Base-by-base conservation (phyloP, 2,888 invertebrate genomes). In the Drosophila rellima region DNA sequence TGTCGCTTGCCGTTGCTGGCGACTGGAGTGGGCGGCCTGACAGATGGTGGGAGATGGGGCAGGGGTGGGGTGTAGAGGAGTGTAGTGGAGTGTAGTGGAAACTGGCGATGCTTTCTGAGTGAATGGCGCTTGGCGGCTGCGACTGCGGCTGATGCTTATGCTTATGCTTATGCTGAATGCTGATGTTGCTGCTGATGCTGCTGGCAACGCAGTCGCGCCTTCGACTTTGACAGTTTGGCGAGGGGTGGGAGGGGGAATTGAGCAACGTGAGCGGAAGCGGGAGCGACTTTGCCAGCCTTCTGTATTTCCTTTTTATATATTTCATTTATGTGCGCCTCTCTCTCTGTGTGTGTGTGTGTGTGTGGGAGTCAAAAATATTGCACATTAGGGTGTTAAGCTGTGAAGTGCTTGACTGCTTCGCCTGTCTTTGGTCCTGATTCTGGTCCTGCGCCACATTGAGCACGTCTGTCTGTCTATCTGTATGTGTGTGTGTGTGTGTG, bases 351-450 rank as follows among this genome's bases (percentile, higher is more conserved):
- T 73, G 73, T 20, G 33, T 48, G 47, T 57, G 40, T 69, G 70
- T 71, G 74, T 72, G 70, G 61, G 74, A 78, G 74, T 78, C 73
- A 74, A 82, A 89, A 88, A 88, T 90, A 90, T 88, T 90, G 85
- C 89, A 89, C 90, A 89, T 90, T 89, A 83, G 91, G 87, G 91
- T 91, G 91, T 91, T 91, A 91, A 91, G 91, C 91, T 90, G 91
- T 89, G 91, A 91, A 91, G 82, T 88, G 83, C 86, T 82, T 85
- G 80, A 70, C 64, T 75, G 64, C 64, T 74, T 63, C 78, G 80
- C 61, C 59, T 74, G 63, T 29, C 47, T 52, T 65, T 40, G 60
- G 57, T 63, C 54, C 51, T 64, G 51, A n/a, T 48, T 13, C 33
- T 45, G 42, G 40, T 62, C 54, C 47, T 64, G 59, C 72, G 55